phyloP scores from a whole-genome alignment of 2,113 vertebrate genomes.

The Otis tarda region DNA sequence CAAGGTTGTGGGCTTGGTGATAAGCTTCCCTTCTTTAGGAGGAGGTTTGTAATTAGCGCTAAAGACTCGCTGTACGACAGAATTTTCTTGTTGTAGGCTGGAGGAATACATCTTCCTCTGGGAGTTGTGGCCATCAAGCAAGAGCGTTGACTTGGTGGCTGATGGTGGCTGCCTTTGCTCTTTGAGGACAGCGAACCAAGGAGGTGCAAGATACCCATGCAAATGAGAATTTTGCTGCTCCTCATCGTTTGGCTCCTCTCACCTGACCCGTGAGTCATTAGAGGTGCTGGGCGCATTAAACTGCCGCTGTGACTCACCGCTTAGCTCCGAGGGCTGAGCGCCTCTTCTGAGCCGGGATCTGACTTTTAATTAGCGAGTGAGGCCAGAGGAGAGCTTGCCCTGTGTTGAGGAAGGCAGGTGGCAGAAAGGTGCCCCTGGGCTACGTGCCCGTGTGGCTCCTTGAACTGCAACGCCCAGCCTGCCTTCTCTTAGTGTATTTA shows the following conservation, averaged over 20 bases:
- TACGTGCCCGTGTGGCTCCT: background rate
- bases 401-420: background rate
- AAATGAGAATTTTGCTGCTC: background rate
- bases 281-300: background rate
- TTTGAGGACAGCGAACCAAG: background rate
- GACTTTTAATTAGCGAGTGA: background rate
- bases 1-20: background rate
- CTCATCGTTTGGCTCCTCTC: background rate
- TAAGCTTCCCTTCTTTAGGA: background rate
- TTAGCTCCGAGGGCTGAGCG: background rate
- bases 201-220: background rate
- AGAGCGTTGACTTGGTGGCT: background rate
- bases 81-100: background rate
- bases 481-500: background rate
- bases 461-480: background rate
- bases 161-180: background rate
- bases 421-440: background rate
- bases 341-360: background rate
- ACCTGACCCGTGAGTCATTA: slow-evolving; percentile 58
- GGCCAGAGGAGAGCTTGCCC: background rate
- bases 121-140: background rate
- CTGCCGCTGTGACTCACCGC: slow-evolving; percentile 37
- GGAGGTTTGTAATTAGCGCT: background rate
- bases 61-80: background rate
- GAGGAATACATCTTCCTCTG: background rate